Evolutionary conservation across 2,113 vertebrate species (phyloP).

Genomic region (Ornithorhynchus anatinus): DNA sequence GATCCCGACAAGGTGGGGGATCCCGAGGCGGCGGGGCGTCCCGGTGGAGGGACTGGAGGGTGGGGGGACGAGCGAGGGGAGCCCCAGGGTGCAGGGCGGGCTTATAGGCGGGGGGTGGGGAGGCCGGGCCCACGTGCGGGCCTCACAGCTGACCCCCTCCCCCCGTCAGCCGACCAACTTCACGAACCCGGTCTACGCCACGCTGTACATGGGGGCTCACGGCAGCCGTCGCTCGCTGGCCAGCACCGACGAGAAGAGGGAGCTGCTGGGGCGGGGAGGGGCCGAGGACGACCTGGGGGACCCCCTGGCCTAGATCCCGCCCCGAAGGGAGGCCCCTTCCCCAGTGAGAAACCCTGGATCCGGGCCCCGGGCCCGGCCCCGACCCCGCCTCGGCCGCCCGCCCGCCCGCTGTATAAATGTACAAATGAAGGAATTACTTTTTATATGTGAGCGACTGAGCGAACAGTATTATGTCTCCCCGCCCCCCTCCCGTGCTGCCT

Average conservation of each 20-base stretch:
- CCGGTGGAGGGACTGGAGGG: background rate
- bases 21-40: background rate
- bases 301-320: conserved; percentile 84
- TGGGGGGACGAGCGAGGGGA: rapidly evolving
- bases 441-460: conserved; percentile 89
- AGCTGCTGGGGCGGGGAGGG: conserved; percentile 88
- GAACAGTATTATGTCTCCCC: conserved; percentile 85
- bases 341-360: conserved; percentile 28
- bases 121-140: background rate
- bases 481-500: conserved; percentile 21
- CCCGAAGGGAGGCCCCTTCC: background rate
- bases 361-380: conserved; percentile 22
- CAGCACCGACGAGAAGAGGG: conserved; percentile 96
- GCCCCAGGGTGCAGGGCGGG: rapidly evolving
- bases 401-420: conserved; percentile 93
- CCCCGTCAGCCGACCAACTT: conserved; percentile 91
- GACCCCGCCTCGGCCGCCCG: conserved; percentile 27
- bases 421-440: conserved; percentile 98
- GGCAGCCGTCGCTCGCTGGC: conserved; percentile 94
- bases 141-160: background rate
- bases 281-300: conserved; percentile 89
- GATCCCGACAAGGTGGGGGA: conserved; percentile 89
- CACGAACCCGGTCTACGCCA: conserved; percentile 96
- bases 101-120: background rate
- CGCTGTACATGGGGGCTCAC: conserved; percentile 96